Conservation (phyloP, 2,797 vertebrate genomes). For the Denticeps clupeoides region DNA sequence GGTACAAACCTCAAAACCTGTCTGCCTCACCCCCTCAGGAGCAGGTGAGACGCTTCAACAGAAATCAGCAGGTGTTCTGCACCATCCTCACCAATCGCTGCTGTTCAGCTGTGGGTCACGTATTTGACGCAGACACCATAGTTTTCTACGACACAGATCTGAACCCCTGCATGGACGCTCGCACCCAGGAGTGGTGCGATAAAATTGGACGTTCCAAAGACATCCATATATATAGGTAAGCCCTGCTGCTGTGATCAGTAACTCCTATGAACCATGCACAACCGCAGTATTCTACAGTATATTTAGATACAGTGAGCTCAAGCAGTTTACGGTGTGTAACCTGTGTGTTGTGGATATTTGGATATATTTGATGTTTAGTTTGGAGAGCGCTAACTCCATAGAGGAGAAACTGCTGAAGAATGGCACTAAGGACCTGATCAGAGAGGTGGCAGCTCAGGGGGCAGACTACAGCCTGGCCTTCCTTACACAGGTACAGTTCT, state of each 20-base stretch:
- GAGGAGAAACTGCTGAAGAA: constrained; percentile 91
- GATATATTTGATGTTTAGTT: constrained; percentile 41
- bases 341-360: neutral
- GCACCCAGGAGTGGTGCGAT: constrained; percentile 90
- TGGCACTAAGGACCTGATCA: constrained; percentile 86
- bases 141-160: constrained; percentile 90
- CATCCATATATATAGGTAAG: constrained; percentile 88
- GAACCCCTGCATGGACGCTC: constrained; percentile 84
- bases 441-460: constrained; percentile 88
- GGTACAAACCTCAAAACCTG: too few relatives aligned
- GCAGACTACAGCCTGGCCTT: constrained; percentile 86
- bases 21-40: constrained; percentile 49
- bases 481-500: constrained; percentile 73
- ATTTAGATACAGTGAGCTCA: too few relatives aligned
- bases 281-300: neutral
- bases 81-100: constrained; percentile 85
- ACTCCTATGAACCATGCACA: neutral
- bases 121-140: constrained; percentile 82
- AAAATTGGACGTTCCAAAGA: constrained; percentile 87
- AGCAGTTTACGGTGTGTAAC: too few relatives aligned
- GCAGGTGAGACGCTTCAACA: constrained; percentile 79
- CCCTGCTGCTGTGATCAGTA: neutral
- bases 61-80: constrained; percentile 79
- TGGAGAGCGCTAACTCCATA: constrained; percentile 87
- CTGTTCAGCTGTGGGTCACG: constrained; percentile 72